A percentile compares a stretch with the other conserved stretches of the same genome.
These are phyloP conservation scores for Cotesia typhae DNA, from an alignment of 1,140 invertebrate species.

Conservation along the genomic window DNA sequence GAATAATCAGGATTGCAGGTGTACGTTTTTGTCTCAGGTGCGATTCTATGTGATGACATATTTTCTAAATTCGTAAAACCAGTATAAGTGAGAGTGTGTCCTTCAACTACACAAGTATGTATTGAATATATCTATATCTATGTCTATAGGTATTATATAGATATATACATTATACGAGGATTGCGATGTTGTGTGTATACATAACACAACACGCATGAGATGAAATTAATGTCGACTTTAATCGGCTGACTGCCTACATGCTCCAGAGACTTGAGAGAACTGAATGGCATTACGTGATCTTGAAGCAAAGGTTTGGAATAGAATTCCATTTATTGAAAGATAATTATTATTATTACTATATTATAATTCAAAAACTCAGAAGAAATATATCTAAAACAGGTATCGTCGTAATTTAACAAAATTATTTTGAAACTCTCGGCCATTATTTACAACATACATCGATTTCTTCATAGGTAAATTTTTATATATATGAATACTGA, in stretches of 20 bases:
- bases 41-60: slow-evolving; percentile 1
- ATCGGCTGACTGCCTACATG: slow-evolving; percentile 12
- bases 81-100: slow-evolving; percentile 16
- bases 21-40: slow-evolving; percentile 8
- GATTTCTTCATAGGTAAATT: no score
- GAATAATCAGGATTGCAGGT: slow-evolving; percentile 7
- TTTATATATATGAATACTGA: no score
- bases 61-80: slow-evolving; percentile 20
- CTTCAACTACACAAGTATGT: slow-evolving; percentile 8
- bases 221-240: slow-evolving; percentile 18
- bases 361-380: neutral
- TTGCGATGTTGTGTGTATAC: neutral
- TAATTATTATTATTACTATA: neutral
- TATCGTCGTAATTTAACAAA: neutral
- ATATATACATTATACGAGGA: neutral
- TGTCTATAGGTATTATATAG: neutral
- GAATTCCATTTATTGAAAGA: slow-evolving; percentile 13
- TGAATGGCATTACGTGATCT: slow-evolving; percentile 11
- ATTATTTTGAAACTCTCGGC: neutral
- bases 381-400: neutral
- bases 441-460: neutral
- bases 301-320: slow-evolving; percentile 4
- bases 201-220: slow-evolving; percentile 6
- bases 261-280: slow-evolving; percentile 6
- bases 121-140: no score